A percentile compares a stretch with the other conserved stretches of the same genome.
These are phyloP conservation scores for Boulengeromyrus knoepffleri DNA, from an alignment of 2,113 vertebrate genomes.

Conservation along the genomic window DNA sequence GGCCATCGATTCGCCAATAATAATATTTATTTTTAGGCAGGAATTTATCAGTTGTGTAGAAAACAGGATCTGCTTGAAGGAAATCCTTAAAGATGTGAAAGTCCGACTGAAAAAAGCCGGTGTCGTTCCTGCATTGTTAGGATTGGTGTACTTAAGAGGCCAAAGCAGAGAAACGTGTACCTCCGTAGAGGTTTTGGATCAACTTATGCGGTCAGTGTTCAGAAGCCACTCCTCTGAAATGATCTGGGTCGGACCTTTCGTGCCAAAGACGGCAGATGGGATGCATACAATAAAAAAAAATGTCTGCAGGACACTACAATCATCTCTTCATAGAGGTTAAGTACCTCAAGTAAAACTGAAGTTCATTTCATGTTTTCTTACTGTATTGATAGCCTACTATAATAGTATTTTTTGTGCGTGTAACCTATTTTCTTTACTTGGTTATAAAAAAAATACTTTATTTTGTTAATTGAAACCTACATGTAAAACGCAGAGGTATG, in stretches of 20 bases:
- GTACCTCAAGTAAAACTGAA: background rate
- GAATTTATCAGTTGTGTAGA: constrained; percentile 37
- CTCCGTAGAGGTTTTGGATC: constrained; percentile 45
- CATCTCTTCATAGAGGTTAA: constrained; percentile 41
- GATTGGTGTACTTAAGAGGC: constrained; percentile 43
- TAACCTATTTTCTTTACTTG: background rate
- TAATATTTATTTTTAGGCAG: constrained; percentile 59
- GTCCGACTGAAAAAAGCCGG: constrained; percentile 43
- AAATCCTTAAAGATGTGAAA: constrained; percentile 60
- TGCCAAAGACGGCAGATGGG: constrained; percentile 39
- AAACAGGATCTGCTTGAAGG: constrained; percentile 39
- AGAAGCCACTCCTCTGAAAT: constrained; percentile 44
- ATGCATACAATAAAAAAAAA: constrained; percentile 53
- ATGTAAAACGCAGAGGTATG: background rate
- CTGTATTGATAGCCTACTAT: background rate
- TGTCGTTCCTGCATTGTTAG: constrained; percentile 51
- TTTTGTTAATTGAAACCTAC: background rate
- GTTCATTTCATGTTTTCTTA: background rate
- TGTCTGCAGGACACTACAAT: constrained; percentile 44
- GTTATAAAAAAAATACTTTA: constrained; percentile 7
- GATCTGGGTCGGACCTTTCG: constrained; percentile 54
- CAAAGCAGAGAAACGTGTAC: constrained; percentile 36
- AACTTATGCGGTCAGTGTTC: constrained; percentile 54
- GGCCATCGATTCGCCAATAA: constrained; percentile 48
- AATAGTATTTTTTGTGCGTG: background rate